phyloP scores from a whole-genome alignment of 2,797 vertebrate species.

The Platalea minor region DNA sequence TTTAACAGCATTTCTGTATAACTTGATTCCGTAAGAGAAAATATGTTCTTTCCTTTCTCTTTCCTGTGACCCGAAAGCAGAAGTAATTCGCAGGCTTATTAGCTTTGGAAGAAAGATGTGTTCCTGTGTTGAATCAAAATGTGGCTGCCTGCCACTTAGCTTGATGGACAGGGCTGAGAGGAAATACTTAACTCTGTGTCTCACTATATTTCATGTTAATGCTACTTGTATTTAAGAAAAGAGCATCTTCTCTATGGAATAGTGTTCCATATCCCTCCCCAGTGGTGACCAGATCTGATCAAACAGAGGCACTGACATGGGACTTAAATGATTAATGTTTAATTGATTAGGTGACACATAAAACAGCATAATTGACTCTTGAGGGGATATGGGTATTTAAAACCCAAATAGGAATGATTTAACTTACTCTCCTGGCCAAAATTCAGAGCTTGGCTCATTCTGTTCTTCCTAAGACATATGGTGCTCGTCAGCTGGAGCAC shows the following conservation, averaged over 20 bases:
- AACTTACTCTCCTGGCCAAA: background rate
- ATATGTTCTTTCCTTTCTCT: background rate
- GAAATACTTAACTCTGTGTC: background rate
- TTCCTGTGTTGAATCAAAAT: background rate
- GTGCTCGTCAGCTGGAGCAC: background rate
- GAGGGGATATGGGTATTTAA: background rate
- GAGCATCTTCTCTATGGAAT: background rate
- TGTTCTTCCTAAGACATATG: background rate
- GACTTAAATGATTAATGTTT: background rate
- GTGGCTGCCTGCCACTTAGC: background rate
- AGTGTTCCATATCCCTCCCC: background rate
- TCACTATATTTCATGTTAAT: background rate
- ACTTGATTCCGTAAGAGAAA: constrained; percentile 13
- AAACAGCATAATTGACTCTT: background rate
- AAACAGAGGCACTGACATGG: background rate
- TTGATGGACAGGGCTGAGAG: background rate
- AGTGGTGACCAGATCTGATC: background rate
- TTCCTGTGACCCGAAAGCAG: background rate
- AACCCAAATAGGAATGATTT: background rate
- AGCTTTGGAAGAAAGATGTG: background rate
- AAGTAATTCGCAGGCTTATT: background rate
- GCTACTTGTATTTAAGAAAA: background rate
- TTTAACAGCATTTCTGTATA: constrained; percentile 27
- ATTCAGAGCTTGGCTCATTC: background rate
- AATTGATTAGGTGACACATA: background rate